These are phyloP conservation scores for Falco biarmicus DNA, from an alignment of 2,797 vertebrate species.

Conservation along the genomic window DNA sequence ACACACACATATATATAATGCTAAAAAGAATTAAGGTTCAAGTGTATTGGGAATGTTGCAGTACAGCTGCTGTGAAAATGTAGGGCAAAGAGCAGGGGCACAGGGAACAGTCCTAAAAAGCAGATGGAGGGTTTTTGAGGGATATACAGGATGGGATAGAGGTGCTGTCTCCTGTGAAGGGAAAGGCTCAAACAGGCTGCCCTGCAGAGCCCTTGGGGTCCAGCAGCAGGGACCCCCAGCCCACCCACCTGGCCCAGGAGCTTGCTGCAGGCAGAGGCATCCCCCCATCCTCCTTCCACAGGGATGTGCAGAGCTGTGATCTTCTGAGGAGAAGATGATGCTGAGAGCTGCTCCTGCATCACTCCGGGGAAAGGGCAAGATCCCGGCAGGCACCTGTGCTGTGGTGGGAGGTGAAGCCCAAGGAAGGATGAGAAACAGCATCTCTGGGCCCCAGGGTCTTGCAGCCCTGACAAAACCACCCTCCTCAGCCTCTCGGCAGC, in stretches of 20 bases:
- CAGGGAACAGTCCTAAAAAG: not conserved
- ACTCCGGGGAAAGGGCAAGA: not conserved
- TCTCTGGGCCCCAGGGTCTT: not conserved
- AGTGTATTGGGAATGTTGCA: not conserved
- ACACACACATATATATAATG: not conserved
- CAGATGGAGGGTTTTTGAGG: not conserved
- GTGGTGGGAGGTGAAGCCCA: not conserved
- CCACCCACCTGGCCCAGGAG: not conserved
- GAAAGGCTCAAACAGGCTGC: not conserved
- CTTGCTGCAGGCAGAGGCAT: not conserved
- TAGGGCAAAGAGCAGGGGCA: not conserved
- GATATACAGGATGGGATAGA: not conserved
- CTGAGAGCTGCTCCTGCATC: not conserved
- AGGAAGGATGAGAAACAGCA: not conserved
- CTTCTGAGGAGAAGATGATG: rapidly evolving
- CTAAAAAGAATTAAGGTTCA: not conserved
- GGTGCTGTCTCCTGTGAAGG: not conserved
- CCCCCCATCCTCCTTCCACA: not conserved
- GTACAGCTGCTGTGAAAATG: not conserved
- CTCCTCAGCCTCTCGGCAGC: not conserved
- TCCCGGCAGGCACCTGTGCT: rapidly evolving
- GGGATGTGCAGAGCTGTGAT: not conserved
- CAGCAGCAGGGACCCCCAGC: not conserved
- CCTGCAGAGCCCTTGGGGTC: not conserved
- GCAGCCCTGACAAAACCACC: not conserved